A percentile compares a stretch with the other conserved stretches of the same genome.
Evolutionary conservation across 1,140 invertebrate genomes (phyloP).

Genomic region (Chironomus tepperi): DNA sequence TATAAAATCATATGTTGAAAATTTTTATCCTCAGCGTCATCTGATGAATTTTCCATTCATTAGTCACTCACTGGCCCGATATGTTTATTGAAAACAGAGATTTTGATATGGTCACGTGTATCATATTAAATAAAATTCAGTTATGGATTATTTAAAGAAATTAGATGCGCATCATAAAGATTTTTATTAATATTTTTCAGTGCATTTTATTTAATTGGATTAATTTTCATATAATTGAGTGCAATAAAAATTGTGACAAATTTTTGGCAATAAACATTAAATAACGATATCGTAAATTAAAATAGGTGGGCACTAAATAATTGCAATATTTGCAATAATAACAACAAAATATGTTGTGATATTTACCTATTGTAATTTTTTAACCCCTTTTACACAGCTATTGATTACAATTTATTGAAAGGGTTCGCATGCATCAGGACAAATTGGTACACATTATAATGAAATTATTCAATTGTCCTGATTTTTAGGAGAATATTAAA

Average conservation of each 20-base stretch:
- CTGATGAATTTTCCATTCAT: conserved; percentile 17
- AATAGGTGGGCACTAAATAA: conserved; percentile 15
- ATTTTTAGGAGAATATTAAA: too few species aligned
- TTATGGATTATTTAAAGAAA: not conserved
- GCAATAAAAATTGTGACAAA: not conserved
- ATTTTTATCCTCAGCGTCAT: not conserved
- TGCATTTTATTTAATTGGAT: not conserved
- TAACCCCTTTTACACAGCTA: not conserved
- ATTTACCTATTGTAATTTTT: not conserved
- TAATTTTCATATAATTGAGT: not conserved
- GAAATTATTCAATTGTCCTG: too few species aligned
- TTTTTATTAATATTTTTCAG: not conserved
- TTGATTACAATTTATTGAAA: not conserved
- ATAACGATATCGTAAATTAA: conserved; percentile 23
- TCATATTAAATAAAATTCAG: conserved; percentile 1
- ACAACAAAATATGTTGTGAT: conserved; percentile 19
- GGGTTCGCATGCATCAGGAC: not conserved
- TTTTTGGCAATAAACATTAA: not conserved
- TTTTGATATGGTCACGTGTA: conserved; percentile 17
- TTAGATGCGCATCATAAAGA: not conserved
- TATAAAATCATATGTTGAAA: conserved; percentile 20
- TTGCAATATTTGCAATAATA: conserved; percentile 10
- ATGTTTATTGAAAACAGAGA: conserved; percentile 13
- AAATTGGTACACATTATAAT: not conserved
- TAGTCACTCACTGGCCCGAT: not conserved